A percentile compares a stretch with the other conserved stretches of the same genome.
Conservation (phyloP, 2,113 vertebrate genomes). For the Sinosuthora webbiana region DNA sequence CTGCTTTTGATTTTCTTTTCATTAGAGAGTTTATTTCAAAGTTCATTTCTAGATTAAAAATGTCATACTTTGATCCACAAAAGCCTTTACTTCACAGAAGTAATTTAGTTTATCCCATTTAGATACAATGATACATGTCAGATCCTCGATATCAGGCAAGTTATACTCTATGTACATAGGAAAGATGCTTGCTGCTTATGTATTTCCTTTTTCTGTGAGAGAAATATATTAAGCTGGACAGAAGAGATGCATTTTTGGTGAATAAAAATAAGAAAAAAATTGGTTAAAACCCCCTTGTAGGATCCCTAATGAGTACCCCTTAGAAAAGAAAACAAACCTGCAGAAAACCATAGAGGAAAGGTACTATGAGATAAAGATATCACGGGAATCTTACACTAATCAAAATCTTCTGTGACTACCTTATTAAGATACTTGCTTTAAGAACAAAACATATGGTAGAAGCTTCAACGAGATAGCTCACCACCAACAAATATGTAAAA, state of each 20-base stretch:
- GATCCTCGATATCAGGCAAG: not conserved
- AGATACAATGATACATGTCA: not conserved
- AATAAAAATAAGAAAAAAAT: not conserved
- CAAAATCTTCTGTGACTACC: conserved; percentile 60
- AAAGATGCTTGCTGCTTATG: not conserved
- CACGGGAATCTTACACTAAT: conserved; percentile 51
- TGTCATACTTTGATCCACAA: not conserved
- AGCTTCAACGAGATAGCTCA: conserved; percentile 46
- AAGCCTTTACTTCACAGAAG: not conserved
- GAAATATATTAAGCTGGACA: not conserved
- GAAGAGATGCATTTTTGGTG: not conserved
- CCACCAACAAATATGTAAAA: conserved; percentile 56
- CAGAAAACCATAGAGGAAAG: not conserved
- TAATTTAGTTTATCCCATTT: not conserved
- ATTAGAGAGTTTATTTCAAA: not conserved
- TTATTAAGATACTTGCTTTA: conserved; percentile 68
- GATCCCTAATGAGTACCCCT: not conserved
- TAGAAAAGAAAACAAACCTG: not conserved
- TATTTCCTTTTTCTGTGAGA: not conserved
- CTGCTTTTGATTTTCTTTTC: not conserved
- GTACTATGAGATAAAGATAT: conserved; percentile 70
- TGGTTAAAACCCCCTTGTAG: accelerated
- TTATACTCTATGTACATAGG: not conserved
- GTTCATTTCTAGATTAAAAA: not conserved
- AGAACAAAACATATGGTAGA: conserved; percentile 53